phyloP scores from a whole-genome alignment of 2,797 vertebrate genomes.

The Remorina albescens region DNA sequence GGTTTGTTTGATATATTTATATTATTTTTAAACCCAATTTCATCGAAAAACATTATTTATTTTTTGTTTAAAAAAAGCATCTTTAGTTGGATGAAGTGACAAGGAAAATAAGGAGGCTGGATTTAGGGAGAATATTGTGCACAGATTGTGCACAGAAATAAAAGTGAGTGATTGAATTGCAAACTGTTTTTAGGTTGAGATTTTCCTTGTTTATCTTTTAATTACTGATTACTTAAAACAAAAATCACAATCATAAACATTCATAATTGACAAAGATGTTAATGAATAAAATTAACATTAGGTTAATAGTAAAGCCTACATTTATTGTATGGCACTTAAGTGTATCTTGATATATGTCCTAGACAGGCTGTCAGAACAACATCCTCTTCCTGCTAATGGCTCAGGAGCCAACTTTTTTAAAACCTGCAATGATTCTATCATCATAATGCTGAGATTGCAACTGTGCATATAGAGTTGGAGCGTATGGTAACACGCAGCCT shows the following conservation, averaged over 20 bases:
- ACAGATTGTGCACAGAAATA: background rate
- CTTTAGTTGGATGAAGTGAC: background rate
- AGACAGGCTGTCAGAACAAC: background rate
- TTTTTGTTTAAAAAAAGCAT: background rate
- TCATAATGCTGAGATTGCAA: conserved; percentile 43
- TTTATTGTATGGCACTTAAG: background rate
- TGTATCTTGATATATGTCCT: conserved; percentile 1
- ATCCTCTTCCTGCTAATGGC: conserved; percentile 29
- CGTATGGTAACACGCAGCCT: conserved; percentile 22
- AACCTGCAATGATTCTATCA: conserved; percentile 35
- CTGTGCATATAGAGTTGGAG: conserved; percentile 27
- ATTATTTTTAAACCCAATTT: background rate
- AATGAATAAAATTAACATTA: background rate
- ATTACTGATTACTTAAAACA: background rate
- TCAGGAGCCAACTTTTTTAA: conserved; percentile 35
- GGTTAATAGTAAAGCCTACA: background rate
- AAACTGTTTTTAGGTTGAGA: background rate
- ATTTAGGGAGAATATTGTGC: too few species aligned
- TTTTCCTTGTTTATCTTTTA: background rate
- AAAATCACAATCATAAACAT: too few species aligned
- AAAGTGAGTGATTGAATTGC: background rate
- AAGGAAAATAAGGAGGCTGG: background rate
- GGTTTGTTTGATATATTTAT: background rate
- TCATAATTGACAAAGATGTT: too few species aligned
- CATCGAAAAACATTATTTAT: background rate